Evolutionary conservation across 2,888 invertebrate genomes (phyloP), one percentile per base, ranked within the genome.

Genomic region (Mythimna pallens): DNA sequence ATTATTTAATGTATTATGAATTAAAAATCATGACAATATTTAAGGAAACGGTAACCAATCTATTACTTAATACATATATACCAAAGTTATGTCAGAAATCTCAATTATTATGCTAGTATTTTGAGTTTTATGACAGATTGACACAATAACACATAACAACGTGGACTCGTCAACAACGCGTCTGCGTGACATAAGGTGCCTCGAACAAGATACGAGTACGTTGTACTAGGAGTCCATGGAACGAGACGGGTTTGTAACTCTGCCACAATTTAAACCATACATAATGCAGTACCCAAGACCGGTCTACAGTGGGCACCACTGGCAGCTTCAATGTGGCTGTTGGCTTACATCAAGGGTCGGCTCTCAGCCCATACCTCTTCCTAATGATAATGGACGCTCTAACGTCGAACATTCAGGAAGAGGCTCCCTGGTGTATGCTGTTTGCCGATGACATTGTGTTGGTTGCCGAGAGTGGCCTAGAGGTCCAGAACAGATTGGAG

Each of bases 201-300:
- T 3, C 12, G 5, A 47, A 20, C 22, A 50, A 43, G 65, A 22
- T 50, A 9, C n/a, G n/a, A n/a, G n/a, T n/a, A n/a, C 30, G 14
- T 1, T 34, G 14, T 64, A 68, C 65, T 64, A 64, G 65, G 67
- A 68, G 22, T 50, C 9, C 20, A 64, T 64, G 22, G 34, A 9
- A 9, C 20, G 36, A 20, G 20, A 36, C 5, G 14, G 3, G 9
- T 3, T 36, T 17, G 22, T 20, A 30, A 8, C 6, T 63, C 34
- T 14, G 2, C 3, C 20, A 3, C 12, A 22, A 8, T 36, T 6
- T n/a, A n/a, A n/a, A n/a, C n/a, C n/a, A n/a, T n/a, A n/a, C n/a
- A n/a, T n/a, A n/a, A n/a, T n/a, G n/a, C n/a, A n/a, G n/a, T n/a
- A n/a, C n/a, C n/a, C n/a, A n/a, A n/a, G n/a, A n/a, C n/a, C n/a